phyloP scores from a whole-genome alignment of 2,797 vertebrate genomes.

The Pteronotus mesoamericanus region DNA sequence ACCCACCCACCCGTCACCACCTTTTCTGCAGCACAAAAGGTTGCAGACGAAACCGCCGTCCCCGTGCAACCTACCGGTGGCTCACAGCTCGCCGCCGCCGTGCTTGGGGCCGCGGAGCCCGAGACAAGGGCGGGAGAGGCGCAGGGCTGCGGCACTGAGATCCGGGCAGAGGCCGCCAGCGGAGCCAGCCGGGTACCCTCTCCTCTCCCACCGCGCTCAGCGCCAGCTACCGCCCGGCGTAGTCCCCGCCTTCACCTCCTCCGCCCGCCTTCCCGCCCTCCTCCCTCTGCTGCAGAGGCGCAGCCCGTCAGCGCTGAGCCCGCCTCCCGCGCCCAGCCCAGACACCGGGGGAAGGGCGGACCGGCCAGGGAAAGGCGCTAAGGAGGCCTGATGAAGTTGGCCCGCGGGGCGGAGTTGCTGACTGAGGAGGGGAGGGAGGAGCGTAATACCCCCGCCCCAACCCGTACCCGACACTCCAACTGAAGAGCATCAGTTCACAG shows the following conservation, averaged over 20 bases:
- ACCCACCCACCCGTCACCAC: constrained; percentile 8
- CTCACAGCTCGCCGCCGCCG: constrained; percentile 15
- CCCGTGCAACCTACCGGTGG: constrained; percentile 62
- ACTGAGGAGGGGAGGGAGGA: neutral
- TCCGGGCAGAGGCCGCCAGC: constrained; percentile 56
- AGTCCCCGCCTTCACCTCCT: constrained; percentile 56
- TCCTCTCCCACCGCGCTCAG: constrained; percentile 36
- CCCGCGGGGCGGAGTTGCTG: neutral
- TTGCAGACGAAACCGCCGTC: neutral
- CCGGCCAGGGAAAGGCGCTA: neutral
- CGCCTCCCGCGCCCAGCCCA: constrained; percentile 59
- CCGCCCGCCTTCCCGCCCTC: constrained; percentile 33
- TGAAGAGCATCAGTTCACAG: neutral
- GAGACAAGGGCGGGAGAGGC: neutral
- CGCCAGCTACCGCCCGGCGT: constrained; percentile 10
- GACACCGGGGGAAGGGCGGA: constrained; percentile 9
- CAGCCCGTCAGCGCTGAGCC: constrained; percentile 27
- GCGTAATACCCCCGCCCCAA: neutral
- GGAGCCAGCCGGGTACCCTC: constrained; percentile 52
- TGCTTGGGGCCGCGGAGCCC: neutral
- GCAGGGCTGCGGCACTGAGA: constrained; percentile 35
- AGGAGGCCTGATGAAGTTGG: neutral
- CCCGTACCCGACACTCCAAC: rapidly evolving
- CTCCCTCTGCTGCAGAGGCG: neutral
- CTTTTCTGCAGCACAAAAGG: constrained; percentile 71